Percentiles rank a stretch among this genome's conserved stretches.
phyloP scores from a whole-genome alignment of 2,888 invertebrate genomes.

The Oscheius sp. region DNA sequence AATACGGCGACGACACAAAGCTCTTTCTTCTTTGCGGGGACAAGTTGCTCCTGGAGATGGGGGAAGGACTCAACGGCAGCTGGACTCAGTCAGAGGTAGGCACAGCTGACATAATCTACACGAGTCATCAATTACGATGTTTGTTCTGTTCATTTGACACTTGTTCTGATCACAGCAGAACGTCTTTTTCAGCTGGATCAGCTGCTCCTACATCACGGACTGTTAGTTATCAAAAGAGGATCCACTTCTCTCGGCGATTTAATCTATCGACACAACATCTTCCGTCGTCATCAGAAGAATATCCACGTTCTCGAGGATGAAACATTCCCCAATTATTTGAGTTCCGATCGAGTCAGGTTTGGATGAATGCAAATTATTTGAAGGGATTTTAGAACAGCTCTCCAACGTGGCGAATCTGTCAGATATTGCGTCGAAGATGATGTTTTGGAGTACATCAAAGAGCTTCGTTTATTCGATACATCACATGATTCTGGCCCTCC shows the following conservation, averaged over 20 bases:
- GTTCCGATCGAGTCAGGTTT: constrained; percentile 34
- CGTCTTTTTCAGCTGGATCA: constrained; percentile 34
- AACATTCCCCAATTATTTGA: constrained; percentile 32
- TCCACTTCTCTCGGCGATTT: background rate
- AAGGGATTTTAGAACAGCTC: constrained; percentile 20
- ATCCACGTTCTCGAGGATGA: constrained; percentile 39
- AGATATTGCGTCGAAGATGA: constrained; percentile 40
- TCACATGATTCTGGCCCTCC: background rate
- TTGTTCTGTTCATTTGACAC: constrained; percentile 11
- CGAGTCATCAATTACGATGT: constrained; percentile 15
- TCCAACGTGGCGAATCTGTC: constrained; percentile 38
- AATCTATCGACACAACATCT: constrained; percentile 33
- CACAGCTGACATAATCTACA: constrained; percentile 4
- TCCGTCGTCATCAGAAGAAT: constrained; percentile 35
- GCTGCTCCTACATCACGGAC: constrained; percentile 24
- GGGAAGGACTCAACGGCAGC: background rate
- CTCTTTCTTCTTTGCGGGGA: constrained; percentile 35
- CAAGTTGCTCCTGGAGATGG: constrained; percentile 27
- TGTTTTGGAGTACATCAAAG: constrained; percentile 39
- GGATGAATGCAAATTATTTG: background rate
- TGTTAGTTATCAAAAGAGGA: constrained; percentile 33
- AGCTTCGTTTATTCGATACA: constrained; percentile 28
- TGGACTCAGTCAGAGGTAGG: constrained; percentile 32
- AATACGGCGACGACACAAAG: constrained; percentile 18
- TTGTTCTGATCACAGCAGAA: constrained; percentile 12